These are phyloP conservation scores for Apamea sordens DNA, from an alignment of 2,888 invertebrate species.

Conservation along the genomic window DNA sequence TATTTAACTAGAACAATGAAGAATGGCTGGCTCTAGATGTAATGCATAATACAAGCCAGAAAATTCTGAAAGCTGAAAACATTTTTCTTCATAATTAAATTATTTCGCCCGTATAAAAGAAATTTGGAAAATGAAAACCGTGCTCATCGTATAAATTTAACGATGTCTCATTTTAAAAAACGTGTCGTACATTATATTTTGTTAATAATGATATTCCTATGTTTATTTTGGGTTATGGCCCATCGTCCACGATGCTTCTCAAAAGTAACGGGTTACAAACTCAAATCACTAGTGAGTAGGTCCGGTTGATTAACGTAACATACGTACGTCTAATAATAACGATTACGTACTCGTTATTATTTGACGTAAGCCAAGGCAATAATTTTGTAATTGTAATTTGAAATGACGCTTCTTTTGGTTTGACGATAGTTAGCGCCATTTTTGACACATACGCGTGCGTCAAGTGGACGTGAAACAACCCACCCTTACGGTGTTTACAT, in stretches of 20 bases:
- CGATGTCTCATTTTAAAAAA: not conserved
- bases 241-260: not conserved
- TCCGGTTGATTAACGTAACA: too few species aligned
- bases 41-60: constrained; percentile 10
- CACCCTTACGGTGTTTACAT: too few species aligned
- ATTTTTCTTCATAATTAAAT: constrained; percentile 12
- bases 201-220: constrained; percentile 8
- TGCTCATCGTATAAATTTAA: not conserved
- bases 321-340: too few species aligned
- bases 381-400: too few species aligned
- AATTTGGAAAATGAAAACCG: not conserved
- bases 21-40: not conserved
- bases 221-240: not conserved
- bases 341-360: too few species aligned
- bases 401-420: too few species aligned
- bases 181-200: not conserved
- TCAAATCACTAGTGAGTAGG: not conserved
- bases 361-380: too few species aligned
- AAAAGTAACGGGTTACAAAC: not conserved
- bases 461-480: too few species aligned
- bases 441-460: too few species aligned
- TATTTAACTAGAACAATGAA: constrained; percentile 26
- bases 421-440: too few species aligned
- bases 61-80: not conserved
- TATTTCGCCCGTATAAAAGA: not conserved